phyloP scores from a whole-genome alignment of 2,113 vertebrate genomes.

The Tachycineta bicolor region DNA sequence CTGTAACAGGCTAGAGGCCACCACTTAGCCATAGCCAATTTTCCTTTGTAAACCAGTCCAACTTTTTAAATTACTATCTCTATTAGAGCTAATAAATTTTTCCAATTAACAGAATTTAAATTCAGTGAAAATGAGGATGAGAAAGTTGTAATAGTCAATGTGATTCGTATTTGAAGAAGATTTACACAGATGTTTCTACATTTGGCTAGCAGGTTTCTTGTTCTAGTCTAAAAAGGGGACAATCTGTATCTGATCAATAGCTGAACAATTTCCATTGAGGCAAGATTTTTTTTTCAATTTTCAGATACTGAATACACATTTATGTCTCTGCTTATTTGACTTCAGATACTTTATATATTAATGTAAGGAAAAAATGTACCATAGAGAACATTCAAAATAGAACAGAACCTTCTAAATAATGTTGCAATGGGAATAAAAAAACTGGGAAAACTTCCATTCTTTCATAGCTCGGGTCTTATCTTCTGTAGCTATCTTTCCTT shows the following conservation, averaged over 20 bases:
- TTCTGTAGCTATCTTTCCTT: neutral
- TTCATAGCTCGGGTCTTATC: neutral
- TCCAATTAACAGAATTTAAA: neutral
- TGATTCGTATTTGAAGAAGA: neutral
- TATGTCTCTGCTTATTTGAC: neutral
- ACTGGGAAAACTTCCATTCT: neutral
- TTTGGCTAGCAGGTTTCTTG: neutral
- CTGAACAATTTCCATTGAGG: neutral
- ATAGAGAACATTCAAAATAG: neutral
- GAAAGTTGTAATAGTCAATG: neutral
- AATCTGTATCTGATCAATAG: neutral
- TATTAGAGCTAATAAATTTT: neutral
- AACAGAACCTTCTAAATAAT: neutral
- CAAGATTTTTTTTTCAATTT: neutral
- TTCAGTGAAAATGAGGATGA: neutral
- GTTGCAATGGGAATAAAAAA: neutral
- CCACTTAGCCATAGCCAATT: neutral
- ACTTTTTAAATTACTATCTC: neutral
- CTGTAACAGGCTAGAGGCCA: neutral
- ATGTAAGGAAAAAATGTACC: neutral
- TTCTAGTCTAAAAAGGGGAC: neutral
- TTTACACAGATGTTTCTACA: neutral
- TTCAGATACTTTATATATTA: neutral
- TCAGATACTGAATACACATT: neutral
- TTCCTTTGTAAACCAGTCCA: neutral